Evolutionary conservation across 2,888 invertebrate genomes (phyloP).

Genomic region (Drosophila imparisetae): DNA sequence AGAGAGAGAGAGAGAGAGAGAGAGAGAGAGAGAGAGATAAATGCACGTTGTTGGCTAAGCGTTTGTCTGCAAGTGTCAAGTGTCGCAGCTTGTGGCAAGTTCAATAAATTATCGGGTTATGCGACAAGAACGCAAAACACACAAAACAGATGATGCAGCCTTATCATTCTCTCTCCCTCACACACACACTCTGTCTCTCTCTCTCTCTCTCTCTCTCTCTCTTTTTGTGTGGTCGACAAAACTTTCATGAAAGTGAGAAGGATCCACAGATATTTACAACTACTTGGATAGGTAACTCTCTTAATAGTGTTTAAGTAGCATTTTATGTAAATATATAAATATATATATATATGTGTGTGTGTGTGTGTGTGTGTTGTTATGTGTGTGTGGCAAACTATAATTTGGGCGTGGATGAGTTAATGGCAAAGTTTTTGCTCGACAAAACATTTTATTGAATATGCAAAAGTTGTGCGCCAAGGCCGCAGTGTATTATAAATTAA

Average conservation of each 20-base stretch:
- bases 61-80: constrained; percentile 31
- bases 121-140: constrained; percentile 21
- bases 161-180: not conserved
- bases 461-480: constrained; percentile 70
- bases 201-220: not conserved
- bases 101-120: constrained; percentile 53
- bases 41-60: constrained; percentile 26
- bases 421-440: constrained; percentile 55
- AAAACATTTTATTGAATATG: constrained; percentile 61
- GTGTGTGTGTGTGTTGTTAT: constrained; percentile 1
- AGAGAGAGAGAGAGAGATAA: constrained; percentile 28
- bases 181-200: not conserved
- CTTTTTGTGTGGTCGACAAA: not conserved
- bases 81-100: constrained; percentile 44
- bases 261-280: not conserved
- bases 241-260: not conserved
- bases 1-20: not conserved
- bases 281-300: not conserved
- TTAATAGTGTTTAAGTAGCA: constrained; percentile 57
- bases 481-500: constrained; percentile 80
- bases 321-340: constrained; percentile 59
- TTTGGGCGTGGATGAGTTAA: constrained; percentile 39
- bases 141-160: constrained; percentile 10
- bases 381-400: constrained; percentile 20
- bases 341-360: not conserved